Percentiles rank a stretch among this genome's conserved stretches.
Evolutionary conservation across 2,113 vertebrate genomes (phyloP).

Genomic region (Aythya baeri): DNA sequence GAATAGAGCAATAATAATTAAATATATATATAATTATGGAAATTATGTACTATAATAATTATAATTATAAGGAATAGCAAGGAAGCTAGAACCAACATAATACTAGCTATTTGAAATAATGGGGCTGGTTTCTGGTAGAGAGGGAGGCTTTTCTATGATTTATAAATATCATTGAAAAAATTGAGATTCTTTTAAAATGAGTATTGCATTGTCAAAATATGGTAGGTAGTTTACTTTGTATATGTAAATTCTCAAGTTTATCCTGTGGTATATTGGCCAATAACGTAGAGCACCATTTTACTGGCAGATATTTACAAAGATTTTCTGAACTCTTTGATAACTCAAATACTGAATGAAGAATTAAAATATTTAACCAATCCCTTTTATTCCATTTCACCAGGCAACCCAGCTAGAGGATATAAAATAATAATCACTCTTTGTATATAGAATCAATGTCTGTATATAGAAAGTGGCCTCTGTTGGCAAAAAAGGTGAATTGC

Average conservation of each 20-base stretch:
- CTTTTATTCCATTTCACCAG: background rate
- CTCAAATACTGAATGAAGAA: background rate
- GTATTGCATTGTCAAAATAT: background rate
- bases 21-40: background rate
- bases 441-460: background rate
- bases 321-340: background rate
- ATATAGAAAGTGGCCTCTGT: background rate
- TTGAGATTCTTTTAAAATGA: background rate
- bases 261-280: background rate
- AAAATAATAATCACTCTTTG: background rate
- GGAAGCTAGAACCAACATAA: background rate
- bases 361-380: background rate
- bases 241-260: background rate
- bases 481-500: background rate
- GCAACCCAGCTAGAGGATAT: background rate
- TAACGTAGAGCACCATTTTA: background rate
- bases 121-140: background rate
- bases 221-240: background rate
- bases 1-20: background rate
- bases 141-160: background rate
- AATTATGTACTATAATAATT: background rate
- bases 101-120: background rate
- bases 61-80: background rate
- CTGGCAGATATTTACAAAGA: background rate
- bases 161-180: background rate